Base-by-base conservation (phyloP, 35 echinoderm and acorn worm genomes). In the Chiridota heheva region DNA sequence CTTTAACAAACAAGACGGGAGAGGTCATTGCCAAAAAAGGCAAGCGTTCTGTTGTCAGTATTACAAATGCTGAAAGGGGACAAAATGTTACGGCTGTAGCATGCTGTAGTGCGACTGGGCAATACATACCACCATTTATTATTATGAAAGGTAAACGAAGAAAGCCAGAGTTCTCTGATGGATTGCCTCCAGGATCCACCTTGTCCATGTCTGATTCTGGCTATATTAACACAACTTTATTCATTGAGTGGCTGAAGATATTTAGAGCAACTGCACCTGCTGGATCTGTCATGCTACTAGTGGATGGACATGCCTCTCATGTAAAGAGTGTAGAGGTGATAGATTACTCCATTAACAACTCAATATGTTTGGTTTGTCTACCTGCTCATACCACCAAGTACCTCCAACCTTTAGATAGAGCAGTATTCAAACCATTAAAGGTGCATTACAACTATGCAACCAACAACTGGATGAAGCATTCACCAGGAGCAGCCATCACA, bases 121-220 rank as follows among this genome's bases (percentile, higher is more conserved):
- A 72, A 18, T 74, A 59, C 36, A 63, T 86, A 33, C 82, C 69
- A 3, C 69, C 82, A 28, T 86, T 70, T 42, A 44, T 76, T 33
- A 86, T 86, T 43, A 75, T 86, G 68, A 86, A 86, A 43, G 82
- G 82, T n/a, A 73, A 73, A 59, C 8, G 51, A 28, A 72, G 18
- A 37, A 43, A 47, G 35, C 33, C 58, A 30, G 82, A 86, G 43
- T 84, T 26, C 20, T 12, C 41, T 33, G 81, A 76, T 60, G 82
- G 68, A 7, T 36, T 86, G 17, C 82, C 70, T 18, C 32, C 82
- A 75, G 70, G 82, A 86, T 86, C 82, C 36, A 7, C 73, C 37
- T 3, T 86, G 3, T 68, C 32, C 12, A 74, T 84, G 81, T 84
- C 44, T 7, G 63, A 70, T 2, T 55, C 64, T 16, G 45, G 20